Evolutionary conservation across 2,888 invertebrate species (phyloP).

Genomic region (Clunio marinus): DNA sequence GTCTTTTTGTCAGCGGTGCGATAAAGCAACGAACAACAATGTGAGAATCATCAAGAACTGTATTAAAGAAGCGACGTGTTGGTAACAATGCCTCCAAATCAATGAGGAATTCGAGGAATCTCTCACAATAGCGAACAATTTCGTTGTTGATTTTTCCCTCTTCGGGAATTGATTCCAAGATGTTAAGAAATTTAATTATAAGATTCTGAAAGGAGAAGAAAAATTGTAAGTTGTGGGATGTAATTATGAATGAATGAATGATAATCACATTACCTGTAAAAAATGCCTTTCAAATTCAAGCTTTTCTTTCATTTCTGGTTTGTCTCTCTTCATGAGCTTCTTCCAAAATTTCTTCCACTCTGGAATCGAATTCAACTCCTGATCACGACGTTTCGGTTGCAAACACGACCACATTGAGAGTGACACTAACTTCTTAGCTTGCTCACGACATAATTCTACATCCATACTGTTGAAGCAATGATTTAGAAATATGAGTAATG

Average conservation of each 20-base stretch:
- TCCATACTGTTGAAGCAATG: slow-evolving; percentile 98
- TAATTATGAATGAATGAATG: neutral
- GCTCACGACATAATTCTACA: slow-evolving; percentile 85
- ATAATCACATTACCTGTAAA: slow-evolving; percentile 54
- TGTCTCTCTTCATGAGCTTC: slow-evolving; percentile 80
- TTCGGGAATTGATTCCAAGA: slow-evolving; percentile 69
- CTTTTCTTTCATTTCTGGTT: slow-evolving; percentile 63
- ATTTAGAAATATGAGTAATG: slow-evolving; percentile 85
- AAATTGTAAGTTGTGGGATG: neutral
- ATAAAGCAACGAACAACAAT: slow-evolving; percentile 85
- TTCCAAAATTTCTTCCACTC: slow-evolving; percentile 92
- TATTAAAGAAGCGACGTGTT: slow-evolving; percentile 94
- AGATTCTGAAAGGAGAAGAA: slow-evolving; percentile 53
- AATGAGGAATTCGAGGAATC: slow-evolving; percentile 92
- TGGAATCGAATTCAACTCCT: slow-evolving; percentile 78
- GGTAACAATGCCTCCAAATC: slow-evolving; percentile 94
- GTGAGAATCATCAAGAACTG: slow-evolving; percentile 91
- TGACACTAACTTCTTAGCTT: slow-evolving; percentile 85
- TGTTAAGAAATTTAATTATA: slow-evolving; percentile 80
- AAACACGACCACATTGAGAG: slow-evolving; percentile 91
- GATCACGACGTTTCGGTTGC: slow-evolving; percentile 75
- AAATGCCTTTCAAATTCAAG: slow-evolving; percentile 83
- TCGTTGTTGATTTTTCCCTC: slow-evolving; percentile 58
- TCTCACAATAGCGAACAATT: slow-evolving; percentile 77
- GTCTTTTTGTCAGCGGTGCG: slow-evolving; percentile 65